Evolutionary conservation across 2,797 vertebrate species (phyloP).

Genomic region (Eleutherodactylus coqui): DNA sequence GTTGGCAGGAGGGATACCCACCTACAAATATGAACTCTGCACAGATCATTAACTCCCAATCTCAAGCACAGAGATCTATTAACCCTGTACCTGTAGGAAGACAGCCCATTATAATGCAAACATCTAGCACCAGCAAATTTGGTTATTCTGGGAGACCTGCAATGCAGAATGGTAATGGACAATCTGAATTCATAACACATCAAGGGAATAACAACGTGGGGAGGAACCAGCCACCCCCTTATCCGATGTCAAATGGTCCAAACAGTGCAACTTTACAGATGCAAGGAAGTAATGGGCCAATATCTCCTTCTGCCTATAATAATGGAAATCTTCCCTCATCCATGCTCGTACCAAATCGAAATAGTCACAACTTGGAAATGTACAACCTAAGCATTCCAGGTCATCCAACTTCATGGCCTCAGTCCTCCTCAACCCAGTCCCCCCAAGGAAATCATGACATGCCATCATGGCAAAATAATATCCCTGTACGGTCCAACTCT

Average conservation of each 20-base stretch:
- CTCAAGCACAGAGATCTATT: conserved; percentile 87
- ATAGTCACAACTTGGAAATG: conserved; percentile 93
- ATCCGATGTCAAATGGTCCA: conserved; percentile 86
- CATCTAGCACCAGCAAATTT: conserved; percentile 87
- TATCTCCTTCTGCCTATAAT: conserved; percentile 82
- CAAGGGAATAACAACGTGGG: conserved; percentile 76
- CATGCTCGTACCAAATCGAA: conserved; percentile 88
- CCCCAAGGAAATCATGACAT: conserved; percentile 84
- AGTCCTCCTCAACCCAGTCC: conserved; percentile 79
- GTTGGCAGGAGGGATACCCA: conserved; percentile 88
- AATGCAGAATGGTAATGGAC: conserved; percentile 85
- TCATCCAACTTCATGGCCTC: conserved; percentile 85
- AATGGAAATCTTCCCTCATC: conserved; percentile 89
- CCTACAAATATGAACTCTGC: conserved; percentile 77
- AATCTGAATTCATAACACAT: conserved; percentile 86
- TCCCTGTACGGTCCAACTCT: conserved; percentile 91
- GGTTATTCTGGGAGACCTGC: conserved; percentile 85
- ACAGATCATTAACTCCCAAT: conserved; percentile 71
- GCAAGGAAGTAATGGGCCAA: conserved; percentile 81
- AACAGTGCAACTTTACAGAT: conserved; percentile 88
- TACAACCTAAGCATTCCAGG: conserved; percentile 80
- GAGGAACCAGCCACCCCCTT: conserved; percentile 89
- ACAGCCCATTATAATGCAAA: conserved; percentile 96
- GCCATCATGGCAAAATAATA: conserved; percentile 82
- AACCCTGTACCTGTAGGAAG: conserved; percentile 87